Evolutionary conservation across 2,797 vertebrate genomes (phyloP).

Genomic region (Enteromius unitaeniatus): DNA sequence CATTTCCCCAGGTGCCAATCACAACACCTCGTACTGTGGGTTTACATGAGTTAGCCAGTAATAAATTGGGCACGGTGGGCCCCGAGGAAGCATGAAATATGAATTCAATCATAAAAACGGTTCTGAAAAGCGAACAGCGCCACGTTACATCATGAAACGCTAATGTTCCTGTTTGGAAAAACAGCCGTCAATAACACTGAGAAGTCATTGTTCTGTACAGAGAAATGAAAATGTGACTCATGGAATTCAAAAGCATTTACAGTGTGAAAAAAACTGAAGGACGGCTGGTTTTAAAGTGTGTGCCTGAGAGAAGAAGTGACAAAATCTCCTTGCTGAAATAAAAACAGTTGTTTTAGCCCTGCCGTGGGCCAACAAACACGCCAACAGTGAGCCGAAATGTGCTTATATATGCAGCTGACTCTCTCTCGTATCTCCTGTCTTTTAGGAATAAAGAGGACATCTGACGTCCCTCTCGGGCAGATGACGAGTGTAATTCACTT

Average conservation of each 20-base stretch:
- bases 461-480: constrained; percentile 41
- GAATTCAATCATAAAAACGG: constrained; percentile 61
- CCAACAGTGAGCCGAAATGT: constrained; percentile 20
- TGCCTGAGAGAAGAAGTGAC: constrained; percentile 40
- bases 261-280: background rate
- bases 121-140: constrained; percentile 62
- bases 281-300: constrained; percentile 24
- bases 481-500: constrained; percentile 47
- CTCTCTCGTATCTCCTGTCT: constrained; percentile 13
- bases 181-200: constrained; percentile 42
- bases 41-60: constrained; percentile 70
- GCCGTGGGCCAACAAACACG: constrained; percentile 9
- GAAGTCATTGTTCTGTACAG: constrained; percentile 47
- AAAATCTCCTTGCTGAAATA: constrained; percentile 47
- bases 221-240: constrained; percentile 52
- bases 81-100: constrained; percentile 65
- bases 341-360: constrained; percentile 35
- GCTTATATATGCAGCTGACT: constrained; percentile 30
- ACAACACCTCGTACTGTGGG: constrained; percentile 76
- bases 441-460: constrained; percentile 49
- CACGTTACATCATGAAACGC: constrained; percentile 66
- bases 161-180: constrained; percentile 47
- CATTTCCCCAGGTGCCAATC: constrained; percentile 68
- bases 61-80: constrained; percentile 67
- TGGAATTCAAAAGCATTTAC: constrained; percentile 50